These are phyloP conservation scores for Brachionus asplanchnoidis DNA, from an alignment of 1,140 invertebrate genomes.

Conservation along the genomic window DNA sequence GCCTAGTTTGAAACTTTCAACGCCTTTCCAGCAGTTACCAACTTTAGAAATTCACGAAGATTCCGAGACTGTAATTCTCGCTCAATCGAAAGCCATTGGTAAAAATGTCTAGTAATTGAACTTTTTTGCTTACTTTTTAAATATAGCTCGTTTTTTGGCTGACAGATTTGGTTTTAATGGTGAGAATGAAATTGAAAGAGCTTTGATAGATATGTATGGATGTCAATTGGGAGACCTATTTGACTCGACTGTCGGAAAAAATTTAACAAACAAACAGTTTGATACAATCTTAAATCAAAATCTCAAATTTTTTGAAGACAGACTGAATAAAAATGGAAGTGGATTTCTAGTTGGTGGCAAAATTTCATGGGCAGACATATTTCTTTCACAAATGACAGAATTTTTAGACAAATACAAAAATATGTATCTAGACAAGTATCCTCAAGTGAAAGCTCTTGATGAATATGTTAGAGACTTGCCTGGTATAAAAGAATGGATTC, in stretches of 20 bases:
- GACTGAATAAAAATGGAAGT: conserved; percentile 22
- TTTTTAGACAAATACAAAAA: background rate
- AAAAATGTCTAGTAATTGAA: background rate
- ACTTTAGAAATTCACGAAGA: background rate
- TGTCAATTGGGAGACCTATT: background rate
- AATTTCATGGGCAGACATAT: conserved; percentile 9
- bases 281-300: background rate
- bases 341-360: conserved; percentile 7
- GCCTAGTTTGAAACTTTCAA: conserved; percentile 44
- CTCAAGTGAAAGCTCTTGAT: background rate
- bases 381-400: conserved; percentile 2
- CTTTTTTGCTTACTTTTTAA: background rate
- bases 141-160: conserved; percentile 14
- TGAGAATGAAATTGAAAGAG: background rate
- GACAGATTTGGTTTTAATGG: background rate
- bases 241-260: background rate
- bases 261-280: background rate
- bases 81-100: conserved; percentile 11
- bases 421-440: background rate
- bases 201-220: conserved; percentile 1
- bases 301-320: conserved; percentile 9
- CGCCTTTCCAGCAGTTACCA: conserved; percentile 44
- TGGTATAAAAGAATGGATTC: background rate
- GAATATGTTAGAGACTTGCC: background rate
- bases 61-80: background rate